phyloP scores from a whole-genome alignment of 2,888 invertebrate genomes.

The Timema cristinae region DNA sequence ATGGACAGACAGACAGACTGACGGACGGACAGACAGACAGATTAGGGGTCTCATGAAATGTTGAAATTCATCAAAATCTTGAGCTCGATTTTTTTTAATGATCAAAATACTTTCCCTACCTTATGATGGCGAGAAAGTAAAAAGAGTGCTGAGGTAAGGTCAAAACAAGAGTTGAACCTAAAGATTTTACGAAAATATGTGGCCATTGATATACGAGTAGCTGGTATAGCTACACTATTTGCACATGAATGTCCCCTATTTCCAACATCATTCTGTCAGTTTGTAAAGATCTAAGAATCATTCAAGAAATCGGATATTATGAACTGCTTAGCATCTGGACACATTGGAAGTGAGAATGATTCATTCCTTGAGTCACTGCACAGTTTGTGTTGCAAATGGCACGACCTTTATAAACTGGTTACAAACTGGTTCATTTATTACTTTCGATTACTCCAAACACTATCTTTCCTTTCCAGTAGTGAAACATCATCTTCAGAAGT shows the following conservation, averaged over 20 bases:
- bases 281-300: slow-evolving; percentile 5
- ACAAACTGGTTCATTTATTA: not conserved
- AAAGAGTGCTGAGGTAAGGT: not conserved
- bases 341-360: not conserved
- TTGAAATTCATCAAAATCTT: too few species aligned
- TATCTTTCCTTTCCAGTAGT: not conserved
- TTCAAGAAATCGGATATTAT: slow-evolving; percentile 4
- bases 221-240: not conserved
- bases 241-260: not conserved
- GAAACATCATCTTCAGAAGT: slow-evolving; percentile 5
- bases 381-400: not conserved
- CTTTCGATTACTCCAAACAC: slow-evolving; percentile 3
- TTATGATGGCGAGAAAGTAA: too few species aligned
- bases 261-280: slow-evolving; percentile 2
- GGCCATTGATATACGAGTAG: not conserved
- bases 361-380: slow-evolving; percentile 2
- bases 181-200: slow-evolving; percentile 4
- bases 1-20: too few species aligned
- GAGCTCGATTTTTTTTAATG: too few species aligned
- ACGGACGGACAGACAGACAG: too few species aligned
- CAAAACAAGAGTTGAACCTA: not conserved
- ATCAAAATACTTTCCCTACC: too few species aligned
- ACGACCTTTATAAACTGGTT: not conserved
- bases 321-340: not conserved
- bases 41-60: too few species aligned